Evolutionary conservation across 1,140 invertebrate species (phyloP).

Genomic region (Macrobrachium rosenbergii): DNA sequence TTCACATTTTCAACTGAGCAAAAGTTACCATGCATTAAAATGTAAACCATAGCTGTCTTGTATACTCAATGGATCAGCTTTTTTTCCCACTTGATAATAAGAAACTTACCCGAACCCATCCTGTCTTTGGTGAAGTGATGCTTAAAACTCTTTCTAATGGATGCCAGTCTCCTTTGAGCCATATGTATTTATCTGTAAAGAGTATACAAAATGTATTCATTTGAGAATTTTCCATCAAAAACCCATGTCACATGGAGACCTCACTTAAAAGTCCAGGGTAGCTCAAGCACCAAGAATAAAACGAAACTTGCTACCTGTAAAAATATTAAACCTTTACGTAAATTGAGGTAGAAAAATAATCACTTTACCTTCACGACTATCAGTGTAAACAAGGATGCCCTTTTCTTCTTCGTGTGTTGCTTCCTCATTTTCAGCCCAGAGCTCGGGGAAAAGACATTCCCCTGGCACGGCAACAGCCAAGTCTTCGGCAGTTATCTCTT

Average conservation of each 20-base stretch:
- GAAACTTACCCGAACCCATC: slow-evolving; percentile 58
- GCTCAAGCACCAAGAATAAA: background rate
- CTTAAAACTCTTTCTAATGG: slow-evolving; percentile 58
- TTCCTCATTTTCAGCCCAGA: slow-evolving; percentile 62
- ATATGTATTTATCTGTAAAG: slow-evolving; percentile 61
- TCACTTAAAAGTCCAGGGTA: background rate
- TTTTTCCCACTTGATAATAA: too few relatives aligned
- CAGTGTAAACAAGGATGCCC: slow-evolving; percentile 65
- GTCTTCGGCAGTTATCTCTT: slow-evolving; percentile 58
- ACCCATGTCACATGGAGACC: too few relatives aligned
- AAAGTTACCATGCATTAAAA: too few relatives aligned
- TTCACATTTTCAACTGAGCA: too few relatives aligned
- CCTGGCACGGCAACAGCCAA: slow-evolving; percentile 63
- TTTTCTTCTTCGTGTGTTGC: slow-evolving; percentile 62
- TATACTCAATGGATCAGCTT: too few relatives aligned
- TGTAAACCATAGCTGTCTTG: too few relatives aligned
- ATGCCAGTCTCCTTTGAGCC: slow-evolving; percentile 64
- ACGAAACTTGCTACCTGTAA: background rate
- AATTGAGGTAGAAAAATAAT: background rate
- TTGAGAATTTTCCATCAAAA: too few relatives aligned
- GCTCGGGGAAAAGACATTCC: slow-evolving; percentile 64
- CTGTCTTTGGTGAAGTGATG: slow-evolving; percentile 50
- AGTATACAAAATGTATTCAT: background rate
- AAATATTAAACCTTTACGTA: background rate
- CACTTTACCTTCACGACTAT: slow-evolving; percentile 56